These are phyloP conservation scores for Andricus curvator DNA, from an alignment of 2,888 invertebrate species.

Conservation along the genomic window DNA sequence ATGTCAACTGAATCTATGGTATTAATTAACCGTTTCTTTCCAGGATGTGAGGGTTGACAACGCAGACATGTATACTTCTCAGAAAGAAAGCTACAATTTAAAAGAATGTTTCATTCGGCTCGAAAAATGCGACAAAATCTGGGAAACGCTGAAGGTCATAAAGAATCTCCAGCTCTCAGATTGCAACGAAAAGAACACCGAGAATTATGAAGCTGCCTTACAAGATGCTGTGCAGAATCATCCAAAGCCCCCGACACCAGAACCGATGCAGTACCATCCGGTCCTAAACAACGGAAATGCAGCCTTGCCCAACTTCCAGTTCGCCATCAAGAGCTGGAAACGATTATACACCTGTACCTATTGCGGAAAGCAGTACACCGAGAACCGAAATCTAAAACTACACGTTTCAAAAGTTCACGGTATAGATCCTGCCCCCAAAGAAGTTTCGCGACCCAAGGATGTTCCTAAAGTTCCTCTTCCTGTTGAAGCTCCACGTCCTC, in stretches of 20 bases:
- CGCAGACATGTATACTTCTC: constrained; percentile 19
- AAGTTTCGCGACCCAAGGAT: neutral
- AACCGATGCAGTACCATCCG: constrained; percentile 61
- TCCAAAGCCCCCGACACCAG: constrained; percentile 40
- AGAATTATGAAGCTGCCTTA: neutral
- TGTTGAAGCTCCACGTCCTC: neutral
- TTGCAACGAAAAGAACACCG: neutral
- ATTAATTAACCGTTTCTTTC: constrained; percentile 21
- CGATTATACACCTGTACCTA: constrained; percentile 66
- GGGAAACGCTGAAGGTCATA: constrained; percentile 73
- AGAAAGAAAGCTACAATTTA: constrained; percentile 58
- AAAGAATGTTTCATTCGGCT: constrained; percentile 65
- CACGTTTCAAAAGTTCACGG: constrained; percentile 67
- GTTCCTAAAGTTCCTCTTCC: neutral
- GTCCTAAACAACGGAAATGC: constrained; percentile 61
- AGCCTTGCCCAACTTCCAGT: constrained; percentile 66
- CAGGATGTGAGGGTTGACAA: constrained; percentile 44
- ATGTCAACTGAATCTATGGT: no score
- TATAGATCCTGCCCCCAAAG: constrained; percentile 40
- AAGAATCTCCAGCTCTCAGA: constrained; percentile 54
- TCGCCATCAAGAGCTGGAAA: constrained; percentile 64
- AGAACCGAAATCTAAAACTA: constrained; percentile 43
- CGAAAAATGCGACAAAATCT: constrained; percentile 74
- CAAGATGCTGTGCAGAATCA: neutral
- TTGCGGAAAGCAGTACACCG: constrained; percentile 60